Evolutionary conservation across 2,113 vertebrate species (phyloP).

Genomic region (Phalacrocorax pelagicus): DNA sequence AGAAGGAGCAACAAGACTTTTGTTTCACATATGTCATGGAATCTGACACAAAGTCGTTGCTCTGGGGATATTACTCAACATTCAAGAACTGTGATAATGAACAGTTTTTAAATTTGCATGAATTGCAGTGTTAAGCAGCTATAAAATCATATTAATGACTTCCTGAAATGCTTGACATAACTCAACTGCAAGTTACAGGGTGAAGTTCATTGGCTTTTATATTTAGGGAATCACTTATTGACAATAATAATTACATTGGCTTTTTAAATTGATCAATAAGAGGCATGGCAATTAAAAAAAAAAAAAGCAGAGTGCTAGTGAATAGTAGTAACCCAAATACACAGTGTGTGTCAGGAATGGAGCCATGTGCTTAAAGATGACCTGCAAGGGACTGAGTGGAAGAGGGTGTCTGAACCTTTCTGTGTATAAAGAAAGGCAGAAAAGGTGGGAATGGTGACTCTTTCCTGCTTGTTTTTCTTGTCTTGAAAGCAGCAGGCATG

Average conservation of each 20-base stretch:
- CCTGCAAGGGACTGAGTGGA: not conserved
- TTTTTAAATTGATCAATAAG: not conserved
- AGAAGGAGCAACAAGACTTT: not conserved
- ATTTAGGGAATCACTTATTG: not conserved
- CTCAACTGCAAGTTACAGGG: not conserved
- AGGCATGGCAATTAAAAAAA: not conserved
- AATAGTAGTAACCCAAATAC: slow-evolving; percentile 4
- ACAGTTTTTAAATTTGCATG: not conserved
- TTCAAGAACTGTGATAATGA: not conserved
- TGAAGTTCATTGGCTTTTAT: not conserved
- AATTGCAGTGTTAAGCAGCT: not conserved
- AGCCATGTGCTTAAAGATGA: not conserved
- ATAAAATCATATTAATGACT: not conserved
- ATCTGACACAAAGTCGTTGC: not conserved
- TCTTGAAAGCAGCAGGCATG: slow-evolving; percentile 41
- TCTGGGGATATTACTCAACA: not conserved
- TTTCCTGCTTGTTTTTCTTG: slow-evolving; percentile 63
- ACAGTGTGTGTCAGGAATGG: not conserved
- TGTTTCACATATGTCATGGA: fast-evolving
- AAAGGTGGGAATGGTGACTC: not conserved
- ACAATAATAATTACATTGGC: not conserved
- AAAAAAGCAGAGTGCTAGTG: not conserved
- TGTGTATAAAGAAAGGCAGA: slow-evolving; percentile 5
- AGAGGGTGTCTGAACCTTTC: not conserved
- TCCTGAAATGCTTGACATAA: not conserved